phyloP scores from a whole-genome alignment of 2,888 invertebrate genomes.

The Gymnocheta viridis region DNA sequence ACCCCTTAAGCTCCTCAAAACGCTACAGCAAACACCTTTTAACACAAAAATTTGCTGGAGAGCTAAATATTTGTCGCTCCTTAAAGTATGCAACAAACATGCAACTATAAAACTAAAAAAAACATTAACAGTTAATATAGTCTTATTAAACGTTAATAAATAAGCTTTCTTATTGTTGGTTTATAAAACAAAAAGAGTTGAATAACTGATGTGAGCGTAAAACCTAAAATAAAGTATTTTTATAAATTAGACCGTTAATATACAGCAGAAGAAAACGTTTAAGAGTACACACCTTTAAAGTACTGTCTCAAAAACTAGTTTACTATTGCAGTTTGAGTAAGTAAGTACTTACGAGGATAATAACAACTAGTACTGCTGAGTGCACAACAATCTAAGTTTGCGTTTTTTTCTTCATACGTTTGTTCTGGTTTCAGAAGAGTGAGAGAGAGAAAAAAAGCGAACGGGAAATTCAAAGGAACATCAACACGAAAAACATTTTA shows the following conservation, averaged over 20 bases:
- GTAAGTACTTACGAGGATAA: constrained; percentile 57
- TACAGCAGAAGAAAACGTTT: not conserved
- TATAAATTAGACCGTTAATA: not conserved
- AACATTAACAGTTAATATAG: no score
- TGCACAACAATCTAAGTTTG: constrained; percentile 33
- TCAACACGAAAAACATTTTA: constrained; percentile 45
- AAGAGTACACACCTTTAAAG: constrained; percentile 8
- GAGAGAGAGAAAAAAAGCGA: not conserved
- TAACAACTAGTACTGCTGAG: constrained; percentile 54
- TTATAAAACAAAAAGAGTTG: no score
- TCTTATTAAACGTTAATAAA: no score
- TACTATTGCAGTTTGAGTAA: constrained; percentile 24
- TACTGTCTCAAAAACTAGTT: not conserved
- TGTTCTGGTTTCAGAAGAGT: not conserved
- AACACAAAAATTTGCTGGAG: no score
- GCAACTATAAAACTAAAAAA: no score
- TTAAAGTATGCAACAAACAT: no score
- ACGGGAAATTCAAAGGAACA: constrained; percentile 42
- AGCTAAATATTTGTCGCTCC: no score
- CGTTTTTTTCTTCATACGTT: not conserved
- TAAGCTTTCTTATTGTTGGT: no score
- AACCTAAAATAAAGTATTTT: not conserved
- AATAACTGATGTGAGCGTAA: no score
- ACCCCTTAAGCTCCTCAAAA: no score
- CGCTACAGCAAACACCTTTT: no score